Conservation (phyloP, 1,140 invertebrate species). For the Agraylea sexmaculata region DNA sequence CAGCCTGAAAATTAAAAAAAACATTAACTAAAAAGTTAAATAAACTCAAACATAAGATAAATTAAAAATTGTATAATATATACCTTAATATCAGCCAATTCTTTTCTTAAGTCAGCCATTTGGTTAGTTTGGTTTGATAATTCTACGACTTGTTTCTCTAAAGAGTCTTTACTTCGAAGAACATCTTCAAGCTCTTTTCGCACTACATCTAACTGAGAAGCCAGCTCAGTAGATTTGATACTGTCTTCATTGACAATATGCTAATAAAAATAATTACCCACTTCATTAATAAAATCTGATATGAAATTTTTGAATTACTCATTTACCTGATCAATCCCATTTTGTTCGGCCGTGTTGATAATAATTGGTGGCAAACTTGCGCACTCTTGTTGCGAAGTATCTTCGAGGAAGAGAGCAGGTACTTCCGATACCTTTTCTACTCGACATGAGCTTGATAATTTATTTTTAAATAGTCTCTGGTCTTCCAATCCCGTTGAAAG, state of each 20-base stretch:
- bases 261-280: too few species aligned
- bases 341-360: slow-evolving; percentile 9
- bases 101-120: slow-evolving; percentile 34
- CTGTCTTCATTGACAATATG: not conserved
- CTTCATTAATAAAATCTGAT: too few species aligned
- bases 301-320: too few species aligned
- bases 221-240: not conserved
- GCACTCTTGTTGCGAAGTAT: slow-evolving; percentile 12
- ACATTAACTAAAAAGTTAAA: not conserved
- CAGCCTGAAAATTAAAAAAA: slow-evolving; percentile 29
- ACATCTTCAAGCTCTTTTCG: slow-evolving; percentile 10
- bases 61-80: slow-evolving; percentile 1
- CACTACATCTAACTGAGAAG: slow-evolving; percentile 8
- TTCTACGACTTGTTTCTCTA: slow-evolving; percentile 41
- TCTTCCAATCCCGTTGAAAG: slow-evolving; percentile 4
- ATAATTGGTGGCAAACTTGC: slow-evolving; percentile 18
- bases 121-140: slow-evolving; percentile 36
- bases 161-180: slow-evolving; percentile 33
- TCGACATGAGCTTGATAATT: slow-evolving; percentile 5
- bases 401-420: not conserved
- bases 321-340: slow-evolving; percentile 8
- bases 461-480: slow-evolving; percentile 4
- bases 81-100: slow-evolving; percentile 32
- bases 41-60: not conserved
- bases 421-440: slow-evolving; percentile 4